Base-by-base conservation (phyloP, 64 coral and sea anemone species). In the Astreopora myriophthalma region DNA sequence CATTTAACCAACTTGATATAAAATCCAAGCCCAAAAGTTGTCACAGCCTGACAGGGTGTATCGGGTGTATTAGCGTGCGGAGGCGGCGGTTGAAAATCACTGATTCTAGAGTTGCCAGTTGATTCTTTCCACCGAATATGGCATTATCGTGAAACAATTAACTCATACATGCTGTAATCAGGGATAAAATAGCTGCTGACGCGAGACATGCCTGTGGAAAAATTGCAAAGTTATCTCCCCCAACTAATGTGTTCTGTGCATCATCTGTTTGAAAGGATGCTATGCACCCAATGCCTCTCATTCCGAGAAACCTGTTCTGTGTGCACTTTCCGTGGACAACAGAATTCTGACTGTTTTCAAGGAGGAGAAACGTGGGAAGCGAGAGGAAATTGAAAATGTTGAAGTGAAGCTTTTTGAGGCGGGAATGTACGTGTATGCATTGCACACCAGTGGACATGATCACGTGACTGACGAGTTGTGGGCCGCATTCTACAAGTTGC, bases 401-500 rank as follows among this genome's bases (percentile, higher is more conserved):
- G 93, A 95, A 65, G 88, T 90, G 3, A 90, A 85, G 33, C 73
- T 95, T 19, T 90, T 75, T 44, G 76, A 82, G 31, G 73, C 80
- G 79, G 93, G 93, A 8, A 79, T 95, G 93, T 70, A 84, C 28
- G 80, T 95, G 30, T 95, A 44, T 40, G 87, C 80, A 17, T 8
- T 70, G n/a, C 63, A 90, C 62, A 52, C 79, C 2, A 85, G 83
- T 36, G 69, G 48, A 11, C 93, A 90, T 78, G 70, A 68, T 31
- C 86, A 90, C 88, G 93, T 89, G 40, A 95, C 93, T 30, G 93
- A 95, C 24, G 86, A 90, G 31, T 8, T 95, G 30, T 95, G 93
- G 93, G 93, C 93, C 10, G 93, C 93, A 20, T 95, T 95, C 39
- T 95, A 78, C 46, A 84, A 90, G 80, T 86, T 78, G 87, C 36